Evolutionary conservation across 2,888 invertebrate genomes (phyloP).

Genomic region (Pseudanteris insignis): DNA sequence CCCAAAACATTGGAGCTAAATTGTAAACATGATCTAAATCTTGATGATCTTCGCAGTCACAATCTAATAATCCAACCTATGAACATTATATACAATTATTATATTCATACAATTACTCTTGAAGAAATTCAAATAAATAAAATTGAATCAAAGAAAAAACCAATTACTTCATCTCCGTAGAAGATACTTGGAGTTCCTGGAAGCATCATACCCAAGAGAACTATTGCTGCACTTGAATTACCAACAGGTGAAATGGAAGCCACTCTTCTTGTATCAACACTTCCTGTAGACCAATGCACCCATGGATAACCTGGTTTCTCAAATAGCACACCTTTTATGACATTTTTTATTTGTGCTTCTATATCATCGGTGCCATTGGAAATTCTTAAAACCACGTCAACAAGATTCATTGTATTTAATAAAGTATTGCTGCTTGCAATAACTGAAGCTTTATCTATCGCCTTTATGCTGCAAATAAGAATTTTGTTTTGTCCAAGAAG

Average conservation of each 20-base stretch:
- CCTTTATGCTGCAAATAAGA: slow-evolving; percentile 74
- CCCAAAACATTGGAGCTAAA: slow-evolving; percentile 77
- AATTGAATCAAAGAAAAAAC: too few relatives aligned
- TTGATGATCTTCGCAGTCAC: slow-evolving; percentile 56
- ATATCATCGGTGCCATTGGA: slow-evolving; percentile 70
- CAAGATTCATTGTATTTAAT: slow-evolving; percentile 75
- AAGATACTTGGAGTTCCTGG: slow-evolving; percentile 89
- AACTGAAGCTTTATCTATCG: slow-evolving; percentile 68
- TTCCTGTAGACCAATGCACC: slow-evolving; percentile 83
- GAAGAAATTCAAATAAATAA: too few relatives aligned
- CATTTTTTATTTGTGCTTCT: slow-evolving; percentile 70
- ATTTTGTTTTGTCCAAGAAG: slow-evolving; percentile 73
- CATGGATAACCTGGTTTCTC: slow-evolving; percentile 75
- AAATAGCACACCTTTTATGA: slow-evolving; percentile 72
- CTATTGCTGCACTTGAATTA: slow-evolving; percentile 76
- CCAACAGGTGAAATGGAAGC: slow-evolving; percentile 67
- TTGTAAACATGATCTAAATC: slow-evolving; percentile 72
- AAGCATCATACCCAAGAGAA: slow-evolving; percentile 80
- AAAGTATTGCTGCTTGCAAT: slow-evolving; percentile 69
- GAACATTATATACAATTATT: too few relatives aligned
- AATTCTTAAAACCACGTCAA: slow-evolving; percentile 76
- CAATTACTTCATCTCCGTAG: slow-evolving; percentile 88
- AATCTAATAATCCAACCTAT: slow-evolving; percentile 59
- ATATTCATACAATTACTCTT: too few relatives aligned
- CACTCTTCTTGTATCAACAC: slow-evolving; percentile 72